A percentile compares a stretch with the other conserved stretches of the same genome.
Evolutionary conservation across 2,797 vertebrate genomes (phyloP).

Genomic region (Gallirallus australis): DNA sequence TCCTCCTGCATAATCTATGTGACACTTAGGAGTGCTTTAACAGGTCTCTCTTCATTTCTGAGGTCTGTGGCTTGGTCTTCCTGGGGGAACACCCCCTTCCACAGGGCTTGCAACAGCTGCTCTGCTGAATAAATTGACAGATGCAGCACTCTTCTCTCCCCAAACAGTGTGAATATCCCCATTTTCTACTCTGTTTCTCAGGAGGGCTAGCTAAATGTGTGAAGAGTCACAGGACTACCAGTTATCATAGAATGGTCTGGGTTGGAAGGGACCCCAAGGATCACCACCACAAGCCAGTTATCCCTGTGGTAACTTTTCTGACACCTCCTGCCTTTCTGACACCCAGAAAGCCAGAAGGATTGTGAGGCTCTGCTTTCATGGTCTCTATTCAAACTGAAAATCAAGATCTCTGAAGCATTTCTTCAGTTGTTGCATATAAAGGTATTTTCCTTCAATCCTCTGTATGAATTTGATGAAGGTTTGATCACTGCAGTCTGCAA

Average conservation of each 20-base stretch:
- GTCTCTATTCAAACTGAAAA: no score
- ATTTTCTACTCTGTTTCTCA: background rate
- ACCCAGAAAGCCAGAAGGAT: no score
- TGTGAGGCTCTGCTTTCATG: no score
- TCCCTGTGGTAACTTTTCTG: no score
- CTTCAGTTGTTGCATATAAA: background rate
- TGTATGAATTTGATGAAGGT: background rate
- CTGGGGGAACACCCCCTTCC: background rate
- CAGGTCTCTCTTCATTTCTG: no score
- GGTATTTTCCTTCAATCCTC: background rate
- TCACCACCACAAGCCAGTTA: no score
- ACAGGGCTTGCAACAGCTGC: background rate
- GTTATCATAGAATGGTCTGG: no score
- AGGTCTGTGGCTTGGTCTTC: background rate
- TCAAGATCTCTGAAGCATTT: background rate
- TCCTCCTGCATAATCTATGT: background rate
- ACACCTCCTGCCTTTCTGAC: no score
- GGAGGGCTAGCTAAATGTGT: background rate
- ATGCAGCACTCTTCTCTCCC: background rate
- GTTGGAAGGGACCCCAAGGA: no score
- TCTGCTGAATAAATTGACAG: background rate
- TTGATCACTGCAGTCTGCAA: background rate
- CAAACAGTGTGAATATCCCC: background rate
- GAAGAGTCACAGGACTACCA: accelerated
- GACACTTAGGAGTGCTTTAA: background rate